These are phyloP conservation scores for Halichoeres trimaculatus DNA, from an alignment of 2,113 vertebrate genomes.

Conservation along the genomic window DNA sequence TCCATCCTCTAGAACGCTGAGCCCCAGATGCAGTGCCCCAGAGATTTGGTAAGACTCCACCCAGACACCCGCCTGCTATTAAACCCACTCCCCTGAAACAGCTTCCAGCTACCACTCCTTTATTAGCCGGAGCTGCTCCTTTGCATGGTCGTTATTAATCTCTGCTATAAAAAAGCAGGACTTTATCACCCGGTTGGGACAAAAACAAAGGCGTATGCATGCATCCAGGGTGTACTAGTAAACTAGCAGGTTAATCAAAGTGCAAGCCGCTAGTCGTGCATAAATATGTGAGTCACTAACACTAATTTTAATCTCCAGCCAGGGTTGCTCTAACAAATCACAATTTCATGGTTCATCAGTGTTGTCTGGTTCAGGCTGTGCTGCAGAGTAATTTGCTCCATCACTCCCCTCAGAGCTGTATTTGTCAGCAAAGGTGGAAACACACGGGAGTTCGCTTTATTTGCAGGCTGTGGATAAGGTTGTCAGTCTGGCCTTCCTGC, in stretches of 20 bases:
- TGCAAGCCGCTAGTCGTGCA: slow-evolving; percentile 9
- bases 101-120: slow-evolving; percentile 14
- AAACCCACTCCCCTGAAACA: slow-evolving; percentile 4
- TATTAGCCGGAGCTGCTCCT: background rate
- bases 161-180: background rate
- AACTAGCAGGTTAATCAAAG: slow-evolving; percentile 46
- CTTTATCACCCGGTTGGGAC: slow-evolving; percentile 20
- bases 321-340: slow-evolving; percentile 39
- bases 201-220: slow-evolving; percentile 8
- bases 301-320: slow-evolving; percentile 42
- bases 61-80: slow-evolving; percentile 26
- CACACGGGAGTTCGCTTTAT: slow-evolving; percentile 27
- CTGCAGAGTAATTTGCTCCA: slow-evolving; percentile 45
- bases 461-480: slow-evolving; percentile 39
- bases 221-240: background rate
- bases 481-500: slow-evolving; percentile 41
- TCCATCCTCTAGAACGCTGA: slow-evolving; percentile 73
- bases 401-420: slow-evolving; percentile 44
- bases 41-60: slow-evolving; percentile 80
- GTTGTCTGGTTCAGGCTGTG: slow-evolving; percentile 3
- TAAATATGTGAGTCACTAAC: slow-evolving; percentile 24
- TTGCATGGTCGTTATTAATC: slow-evolving; percentile 21
- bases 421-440: slow-evolving; percentile 24
- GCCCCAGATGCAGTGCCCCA: slow-evolving; percentile 69
- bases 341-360: slow-evolving; percentile 52